phyloP scores from a whole-genome alignment of 2,797 vertebrate species.

The Pangasius mekongensis region DNA sequence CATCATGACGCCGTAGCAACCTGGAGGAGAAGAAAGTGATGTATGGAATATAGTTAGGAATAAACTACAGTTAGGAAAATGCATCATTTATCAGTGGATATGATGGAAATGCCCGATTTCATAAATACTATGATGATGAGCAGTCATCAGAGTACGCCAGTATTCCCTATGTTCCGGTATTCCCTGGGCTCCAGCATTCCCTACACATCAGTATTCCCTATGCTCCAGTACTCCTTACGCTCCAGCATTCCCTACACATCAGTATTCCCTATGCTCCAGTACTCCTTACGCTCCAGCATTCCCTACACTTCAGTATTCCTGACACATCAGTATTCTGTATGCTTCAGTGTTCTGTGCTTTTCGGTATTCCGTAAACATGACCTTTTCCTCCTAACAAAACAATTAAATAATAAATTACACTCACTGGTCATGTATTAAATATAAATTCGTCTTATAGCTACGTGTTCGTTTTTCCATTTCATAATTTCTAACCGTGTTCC shows the following conservation, averaged over 20 bases:
- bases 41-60: neutral
- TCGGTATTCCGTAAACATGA: neutral
- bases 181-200: neutral
- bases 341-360: neutral
- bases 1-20: slow-evolving; percentile 73
- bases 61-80: neutral
- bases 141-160: neutral
- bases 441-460: neutral
- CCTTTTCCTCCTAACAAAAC: neutral
- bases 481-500: neutral
- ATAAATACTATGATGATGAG: no score
- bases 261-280: no score
- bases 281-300: no score
- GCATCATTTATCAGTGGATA: neutral
- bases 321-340: neutral
- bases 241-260: neutral
- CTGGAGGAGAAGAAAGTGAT: slow-evolving; percentile 50
- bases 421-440: neutral
- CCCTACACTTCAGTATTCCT: neutral
- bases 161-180: neutral
- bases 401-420: neutral
- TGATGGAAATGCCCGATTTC: neutral
- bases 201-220: neutral
- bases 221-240: neutral
- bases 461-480: neutral